Percentiles rank a stretch among this genome's conserved stretches.
Conservation (phyloP, 2,113 vertebrate genomes). For the Anguilla rostrata region DNA sequence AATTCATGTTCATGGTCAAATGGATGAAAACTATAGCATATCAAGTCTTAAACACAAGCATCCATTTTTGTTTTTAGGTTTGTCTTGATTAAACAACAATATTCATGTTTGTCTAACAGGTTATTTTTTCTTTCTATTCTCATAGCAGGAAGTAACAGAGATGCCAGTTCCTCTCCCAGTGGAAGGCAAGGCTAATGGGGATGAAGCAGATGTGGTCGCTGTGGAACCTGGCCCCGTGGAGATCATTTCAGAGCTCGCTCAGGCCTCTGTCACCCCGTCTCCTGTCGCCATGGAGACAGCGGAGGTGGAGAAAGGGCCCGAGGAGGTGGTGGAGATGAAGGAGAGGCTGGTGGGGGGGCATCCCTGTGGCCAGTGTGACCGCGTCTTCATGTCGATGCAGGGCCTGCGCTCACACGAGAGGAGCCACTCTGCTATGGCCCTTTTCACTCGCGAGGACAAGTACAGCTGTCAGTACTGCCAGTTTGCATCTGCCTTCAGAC, state of each 20-base stretch:
- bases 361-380: conserved; percentile 89
- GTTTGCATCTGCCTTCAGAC: conserved; percentile 96
- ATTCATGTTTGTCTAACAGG: neutral
- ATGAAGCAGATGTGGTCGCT: conserved; percentile 46
- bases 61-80: neutral
- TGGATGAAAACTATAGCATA: neutral
- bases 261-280: neutral
- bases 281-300: conserved; percentile 19
- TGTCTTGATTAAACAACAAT: neutral
- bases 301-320: conserved; percentile 26
- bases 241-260: neutral
- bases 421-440: conserved; percentile 91
- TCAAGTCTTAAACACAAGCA: neutral
- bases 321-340: conserved; percentile 74
- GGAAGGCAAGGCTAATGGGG: conserved; percentile 55
- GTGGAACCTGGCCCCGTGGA: conserved; percentile 7
- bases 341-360: conserved; percentile 82
- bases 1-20: neutral
- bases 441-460: conserved; percentile 90
- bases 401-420: conserved; percentile 96
- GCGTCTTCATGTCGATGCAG: conserved; percentile 99
- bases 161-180: conserved; percentile 52
- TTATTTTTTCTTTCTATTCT: conserved; percentile 33
- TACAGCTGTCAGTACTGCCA: conserved; percentile 99
- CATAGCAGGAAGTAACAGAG: conserved; percentile 65